Conservation (phyloP, 2,797 vertebrate species). For the Lepilemur ruficaudatus region DNA sequence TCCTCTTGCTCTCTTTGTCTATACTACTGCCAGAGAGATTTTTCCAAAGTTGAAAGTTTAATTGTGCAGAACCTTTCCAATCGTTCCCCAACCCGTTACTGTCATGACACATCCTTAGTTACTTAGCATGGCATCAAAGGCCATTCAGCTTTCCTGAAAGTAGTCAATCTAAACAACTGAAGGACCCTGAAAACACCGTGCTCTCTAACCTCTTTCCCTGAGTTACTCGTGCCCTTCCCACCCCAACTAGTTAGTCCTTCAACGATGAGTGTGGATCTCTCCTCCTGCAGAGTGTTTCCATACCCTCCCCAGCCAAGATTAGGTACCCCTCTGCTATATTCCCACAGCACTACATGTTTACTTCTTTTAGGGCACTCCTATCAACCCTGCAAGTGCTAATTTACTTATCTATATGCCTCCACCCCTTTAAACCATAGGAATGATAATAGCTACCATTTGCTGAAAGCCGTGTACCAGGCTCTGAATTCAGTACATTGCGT, state of each 20-base stretch:
- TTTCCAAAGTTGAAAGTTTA: not conserved
- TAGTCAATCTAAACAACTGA: not conserved
- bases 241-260: not conserved
- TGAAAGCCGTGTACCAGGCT: not conserved
- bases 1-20: not conserved
- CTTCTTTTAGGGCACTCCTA: not conserved
- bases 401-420: not conserved
- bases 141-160: conserved; percentile 16
- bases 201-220: not conserved
- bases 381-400: not conserved
- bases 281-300: not conserved
- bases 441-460: not conserved
- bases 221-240: not conserved
- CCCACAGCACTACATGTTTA: not conserved
- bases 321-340: not conserved
- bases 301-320: not conserved
- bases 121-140: not conserved
- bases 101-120: not conserved
- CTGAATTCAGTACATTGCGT: not conserved
- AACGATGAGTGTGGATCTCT: not conserved
- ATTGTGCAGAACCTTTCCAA: not conserved
- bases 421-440: not conserved
- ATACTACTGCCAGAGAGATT: not conserved
- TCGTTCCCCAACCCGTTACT: not conserved
- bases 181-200: not conserved